phyloP scores from a whole-genome alignment of 2,113 vertebrate species.

The Amphiprion ocellaris region DNA sequence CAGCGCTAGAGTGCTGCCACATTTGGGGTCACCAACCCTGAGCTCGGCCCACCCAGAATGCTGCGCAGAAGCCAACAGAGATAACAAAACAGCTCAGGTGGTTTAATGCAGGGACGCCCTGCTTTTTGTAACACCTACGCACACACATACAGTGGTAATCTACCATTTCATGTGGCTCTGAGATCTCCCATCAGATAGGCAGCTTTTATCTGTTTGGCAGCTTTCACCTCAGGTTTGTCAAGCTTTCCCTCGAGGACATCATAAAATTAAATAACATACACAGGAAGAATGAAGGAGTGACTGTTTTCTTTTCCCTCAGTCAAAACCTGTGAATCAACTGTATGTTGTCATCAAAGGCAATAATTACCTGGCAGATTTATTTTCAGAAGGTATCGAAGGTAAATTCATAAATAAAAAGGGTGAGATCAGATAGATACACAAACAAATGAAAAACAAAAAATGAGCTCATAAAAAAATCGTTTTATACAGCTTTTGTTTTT shows the following conservation, averaged over 20 bases:
- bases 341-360: conserved; percentile 26
- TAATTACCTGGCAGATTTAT: conserved; percentile 52
- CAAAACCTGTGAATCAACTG: conserved; percentile 17
- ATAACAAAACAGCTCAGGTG: conserved; percentile 51
- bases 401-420: conserved; percentile 10
- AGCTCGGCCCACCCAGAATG: conserved; percentile 67
- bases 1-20: conserved; percentile 59
- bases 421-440: neutral
- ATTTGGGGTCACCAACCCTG: conserved; percentile 53
- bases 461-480: neutral
- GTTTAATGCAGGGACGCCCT: conserved; percentile 29
- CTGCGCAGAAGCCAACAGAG: conserved; percentile 33
- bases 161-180: conserved; percentile 31
- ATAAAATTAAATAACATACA: conserved; percentile 55
- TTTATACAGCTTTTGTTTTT: neutral
- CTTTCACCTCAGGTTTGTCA: conserved; percentile 27
- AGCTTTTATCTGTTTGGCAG: conserved; percentile 44
- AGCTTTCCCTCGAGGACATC: conserved; percentile 50
- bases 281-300: conserved; percentile 35
- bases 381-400: neutral
- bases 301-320: conserved; percentile 5
- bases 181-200: conserved; percentile 51
- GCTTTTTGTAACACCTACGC: conserved; percentile 12
- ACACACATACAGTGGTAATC: conserved; percentile 28
- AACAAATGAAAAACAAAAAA: neutral